phyloP scores from a whole-genome alignment of 2,113 vertebrate genomes.

The Clinocottus analis region DNA sequence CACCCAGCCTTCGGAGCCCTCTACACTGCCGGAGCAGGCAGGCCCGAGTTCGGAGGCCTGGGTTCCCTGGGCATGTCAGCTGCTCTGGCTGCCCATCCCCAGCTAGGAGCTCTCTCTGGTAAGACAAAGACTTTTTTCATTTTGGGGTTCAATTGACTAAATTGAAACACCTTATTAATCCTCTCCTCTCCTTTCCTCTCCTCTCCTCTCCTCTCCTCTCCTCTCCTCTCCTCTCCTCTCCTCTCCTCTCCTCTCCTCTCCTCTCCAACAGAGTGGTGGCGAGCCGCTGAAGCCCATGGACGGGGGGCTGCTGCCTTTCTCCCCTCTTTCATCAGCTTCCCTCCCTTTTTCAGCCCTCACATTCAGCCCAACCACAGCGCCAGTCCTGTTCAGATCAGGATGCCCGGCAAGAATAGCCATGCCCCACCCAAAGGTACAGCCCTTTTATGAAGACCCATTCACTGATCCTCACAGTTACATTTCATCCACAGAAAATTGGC shows the following conservation, averaged over 20 bases:
- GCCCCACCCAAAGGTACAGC: constrained; percentile 89
- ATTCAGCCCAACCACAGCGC: constrained; percentile 91
- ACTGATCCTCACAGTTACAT: constrained; percentile 16
- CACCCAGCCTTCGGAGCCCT: constrained; percentile 89
- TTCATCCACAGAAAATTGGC: neutral
- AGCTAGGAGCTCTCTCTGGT: constrained; percentile 93
- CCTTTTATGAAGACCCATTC: neutral
- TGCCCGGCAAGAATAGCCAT: constrained; percentile 88
- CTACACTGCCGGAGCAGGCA: constrained; percentile 87
- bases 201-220: neutral
- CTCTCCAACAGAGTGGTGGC: constrained; percentile 92
- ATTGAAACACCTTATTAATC: constrained; percentile 12
- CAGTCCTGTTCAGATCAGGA: constrained; percentile 89
- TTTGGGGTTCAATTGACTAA: neutral
- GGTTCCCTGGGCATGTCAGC: constrained; percentile 92
- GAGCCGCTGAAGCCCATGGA: constrained; percentile 89
- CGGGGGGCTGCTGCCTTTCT: constrained; percentile 91
- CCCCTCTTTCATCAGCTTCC: constrained; percentile 92
- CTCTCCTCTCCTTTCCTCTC: constrained; percentile 1
- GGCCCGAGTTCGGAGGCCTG: constrained; percentile 91
- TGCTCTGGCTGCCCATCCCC: constrained; percentile 90
- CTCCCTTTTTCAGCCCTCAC: constrained; percentile 91
- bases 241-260: neutral
- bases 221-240: neutral
- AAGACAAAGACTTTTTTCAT: constrained; percentile 48